These are phyloP conservation scores for Hylomyscus alleni DNA, from an alignment of 2,797 vertebrate species.

Conservation along the genomic window DNA sequence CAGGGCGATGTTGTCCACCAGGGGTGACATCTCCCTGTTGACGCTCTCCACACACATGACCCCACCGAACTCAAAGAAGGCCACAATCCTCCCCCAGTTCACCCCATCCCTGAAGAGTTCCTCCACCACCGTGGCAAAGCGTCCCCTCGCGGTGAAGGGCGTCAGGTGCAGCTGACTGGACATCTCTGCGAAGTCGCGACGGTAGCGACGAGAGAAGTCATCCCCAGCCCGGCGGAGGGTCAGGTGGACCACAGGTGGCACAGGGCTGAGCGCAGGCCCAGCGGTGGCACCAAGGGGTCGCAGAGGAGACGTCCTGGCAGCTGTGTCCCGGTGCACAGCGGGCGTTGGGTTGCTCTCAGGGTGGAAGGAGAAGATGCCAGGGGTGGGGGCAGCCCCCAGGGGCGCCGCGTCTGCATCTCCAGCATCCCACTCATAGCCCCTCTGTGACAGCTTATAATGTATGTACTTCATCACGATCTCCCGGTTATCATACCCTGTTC, in stretches of 20 bases:
- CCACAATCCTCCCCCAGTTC: constrained; percentile 99
- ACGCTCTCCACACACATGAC: constrained; percentile 97
- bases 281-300: constrained; percentile 81
- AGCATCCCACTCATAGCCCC: constrained; percentile 94
- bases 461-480: constrained; percentile 97
- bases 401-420: constrained; percentile 60
- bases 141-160: constrained; percentile 93
- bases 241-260: constrained; percentile 91
- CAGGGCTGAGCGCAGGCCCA: constrained; percentile 80
- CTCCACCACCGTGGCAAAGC: constrained; percentile 96
- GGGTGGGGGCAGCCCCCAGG: constrained; percentile 34
- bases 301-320: constrained; percentile 85
- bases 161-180: constrained; percentile 96
- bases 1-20: constrained; percentile 95
- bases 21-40: constrained; percentile 94
- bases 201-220: constrained; percentile 96
- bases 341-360: constrained; percentile 76
- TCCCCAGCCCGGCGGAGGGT: constrained; percentile 96
- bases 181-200: constrained; percentile 97
- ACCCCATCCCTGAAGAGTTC: constrained; percentile 99
- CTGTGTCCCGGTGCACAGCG: constrained; percentile 80
- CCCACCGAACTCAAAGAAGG: constrained; percentile 99
- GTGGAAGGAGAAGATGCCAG: constrained; percentile 70
- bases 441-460: constrained; percentile 97
- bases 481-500: constrained; percentile 93